Evolutionary conservation across 1,140 invertebrate species (phyloP).

Genomic region (Drosophila sechellia): DNA sequence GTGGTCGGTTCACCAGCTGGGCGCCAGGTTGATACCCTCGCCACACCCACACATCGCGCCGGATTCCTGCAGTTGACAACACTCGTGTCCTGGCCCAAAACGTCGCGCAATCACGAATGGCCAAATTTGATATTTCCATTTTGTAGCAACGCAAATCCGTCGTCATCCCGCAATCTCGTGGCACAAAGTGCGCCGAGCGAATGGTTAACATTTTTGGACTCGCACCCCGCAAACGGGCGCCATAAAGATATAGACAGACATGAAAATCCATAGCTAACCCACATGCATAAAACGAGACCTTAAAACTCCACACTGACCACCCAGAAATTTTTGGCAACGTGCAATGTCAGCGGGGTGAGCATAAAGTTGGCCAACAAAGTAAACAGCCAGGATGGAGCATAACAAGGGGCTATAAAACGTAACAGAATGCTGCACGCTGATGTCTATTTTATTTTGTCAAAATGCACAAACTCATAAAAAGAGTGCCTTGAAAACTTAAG

Average conservation of each 20-base stretch:
- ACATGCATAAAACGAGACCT: constrained; percentile 64
- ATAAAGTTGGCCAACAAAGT: constrained; percentile 65
- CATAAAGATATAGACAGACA: constrained; percentile 11
- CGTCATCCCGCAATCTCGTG: constrained; percentile 17
- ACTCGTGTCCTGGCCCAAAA: constrained; percentile 44
- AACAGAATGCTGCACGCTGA: constrained; percentile 8
- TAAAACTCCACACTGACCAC: constrained; percentile 67
- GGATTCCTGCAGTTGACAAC: constrained; percentile 23
- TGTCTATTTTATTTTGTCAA: constrained; percentile 25
- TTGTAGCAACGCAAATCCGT: constrained; percentile 47
- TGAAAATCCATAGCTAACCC: constrained; percentile 35
- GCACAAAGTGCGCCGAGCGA: constrained; percentile 69
- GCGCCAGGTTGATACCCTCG: constrained; percentile 28
- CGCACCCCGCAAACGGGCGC: constrained; percentile 33
- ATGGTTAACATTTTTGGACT: constrained; percentile 29
- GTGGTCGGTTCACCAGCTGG: constrained; percentile 36
- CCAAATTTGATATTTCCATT: constrained; percentile 50
- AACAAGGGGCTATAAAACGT: constrained; percentile 55
- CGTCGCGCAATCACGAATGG: constrained; percentile 46
- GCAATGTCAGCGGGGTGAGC: constrained; percentile 58
- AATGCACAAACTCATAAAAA: constrained; percentile 31
- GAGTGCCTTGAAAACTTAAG: constrained; percentile 21
- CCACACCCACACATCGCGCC: background rate
- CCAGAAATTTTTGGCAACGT: constrained; percentile 46
- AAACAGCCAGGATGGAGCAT: constrained; percentile 48